phyloP scores from a whole-genome alignment of 2,888 invertebrate genomes.

The Myathropa florea region DNA sequence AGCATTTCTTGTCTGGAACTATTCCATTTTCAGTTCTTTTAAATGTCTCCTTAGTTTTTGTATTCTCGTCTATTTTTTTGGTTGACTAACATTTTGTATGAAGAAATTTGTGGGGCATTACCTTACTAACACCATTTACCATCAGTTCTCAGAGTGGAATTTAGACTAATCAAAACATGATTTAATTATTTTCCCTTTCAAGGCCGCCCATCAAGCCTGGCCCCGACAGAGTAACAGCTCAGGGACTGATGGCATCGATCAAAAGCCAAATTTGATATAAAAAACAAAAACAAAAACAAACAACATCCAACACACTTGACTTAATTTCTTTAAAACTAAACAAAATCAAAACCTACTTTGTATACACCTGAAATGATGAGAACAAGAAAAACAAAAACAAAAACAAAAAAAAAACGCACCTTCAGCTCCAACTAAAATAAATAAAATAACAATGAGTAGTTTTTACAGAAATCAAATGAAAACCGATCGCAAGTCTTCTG shows the following conservation, averaged over 20 bases:
- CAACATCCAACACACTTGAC: background rate
- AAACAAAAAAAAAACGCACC: background rate
- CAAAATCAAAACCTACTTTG: background rate
- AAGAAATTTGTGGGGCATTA: background rate
- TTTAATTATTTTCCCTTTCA: background rate
- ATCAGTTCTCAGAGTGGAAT: too few relatives aligned
- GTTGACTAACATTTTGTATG: too few relatives aligned
- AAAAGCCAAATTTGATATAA: constrained; percentile 43
- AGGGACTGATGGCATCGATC: constrained; percentile 31
- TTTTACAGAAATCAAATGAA: background rate
- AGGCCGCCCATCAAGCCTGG: constrained; percentile 73
- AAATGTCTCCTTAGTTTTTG: too few relatives aligned
- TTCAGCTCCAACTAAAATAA: background rate
- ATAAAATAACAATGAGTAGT: background rate
- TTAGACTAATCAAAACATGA: background rate
- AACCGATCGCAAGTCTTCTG: background rate
- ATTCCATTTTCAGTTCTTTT: too few relatives aligned
- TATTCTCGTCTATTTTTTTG: too few relatives aligned
- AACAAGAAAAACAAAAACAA: background rate
- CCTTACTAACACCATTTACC: too few relatives aligned
- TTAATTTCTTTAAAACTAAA: background rate
- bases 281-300: background rate
- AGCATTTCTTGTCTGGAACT: too few relatives aligned
- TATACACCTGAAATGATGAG: background rate
- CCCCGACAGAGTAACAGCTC: constrained; percentile 74